Base-by-base conservation (phyloP, 2,797 vertebrate genomes). In the Artibeus jamaicensis region DNA sequence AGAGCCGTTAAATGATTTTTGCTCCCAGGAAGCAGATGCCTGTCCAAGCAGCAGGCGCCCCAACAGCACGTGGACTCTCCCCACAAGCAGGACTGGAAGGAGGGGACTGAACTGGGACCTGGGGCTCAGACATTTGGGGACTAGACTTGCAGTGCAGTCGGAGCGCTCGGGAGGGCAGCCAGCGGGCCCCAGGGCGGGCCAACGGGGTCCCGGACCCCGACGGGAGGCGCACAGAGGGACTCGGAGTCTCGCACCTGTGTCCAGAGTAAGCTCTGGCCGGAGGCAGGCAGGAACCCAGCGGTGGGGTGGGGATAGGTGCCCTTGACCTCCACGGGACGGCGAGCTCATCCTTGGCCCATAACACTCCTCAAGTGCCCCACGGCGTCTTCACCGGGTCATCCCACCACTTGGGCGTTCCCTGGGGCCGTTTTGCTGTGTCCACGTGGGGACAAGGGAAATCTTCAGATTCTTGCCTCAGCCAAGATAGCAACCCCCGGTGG, bases 1-100 rank as follows among this genome's bases (percentile, higher is more conserved):
- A 97, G 95, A 86, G 89, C 67, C 0, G 9, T 88, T 97, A 92
- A 93, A 89, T 93, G 95, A 96, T 94, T 93, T 93, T 74, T 55
- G 39, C 42, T 94, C 89, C 92, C 86, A 86, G 89, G 95, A 96
- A 96, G 76, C 16, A 21, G 92, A 93, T 0, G 87, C 82, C 73
- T 32, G 44, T 95, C 95, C 89, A 73, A 93, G 86, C 93, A 2
- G 21, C 1, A 83, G 55, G 39, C 68, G 55, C 29, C 1, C 65
- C 5, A 0, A n/a, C 42, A 48, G 32, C 67, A 71, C 0, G 24
- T 2, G 24, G 57, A 24, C 19, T 34, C 74, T 59, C 70, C 39
- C 29, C 0, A 15, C 34, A 2, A 1, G 2, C 7, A 5, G 37
- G 44, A 24, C 9, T 0, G 6, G 59, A 26, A 53, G 67, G 34